Base-by-base conservation (phyloP, 2,888 invertebrate species). In the Catocala fraxini region DNA sequence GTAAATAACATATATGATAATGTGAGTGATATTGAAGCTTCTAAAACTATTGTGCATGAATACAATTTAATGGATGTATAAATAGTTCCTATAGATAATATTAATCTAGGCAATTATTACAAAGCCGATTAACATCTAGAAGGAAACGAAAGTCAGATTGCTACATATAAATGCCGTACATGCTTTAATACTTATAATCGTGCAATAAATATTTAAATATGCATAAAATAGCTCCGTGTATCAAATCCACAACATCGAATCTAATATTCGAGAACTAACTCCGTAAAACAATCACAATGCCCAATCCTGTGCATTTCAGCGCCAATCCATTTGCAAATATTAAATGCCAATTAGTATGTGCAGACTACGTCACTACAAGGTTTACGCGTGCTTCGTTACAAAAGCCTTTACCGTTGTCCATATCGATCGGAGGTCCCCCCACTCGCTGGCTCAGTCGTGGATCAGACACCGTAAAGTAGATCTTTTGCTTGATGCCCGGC, bases 391-490 rank as follows among this genome's bases (percentile, higher is more conserved):
- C 91, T 86, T 87, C 85, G 83, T 92, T 92, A 92, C 80, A 91
- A 89, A 92, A 92, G 92, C 91, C 70, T 86, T 91, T 96, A 98
- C 98, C 98, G 95, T 97, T 98, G 93, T 98, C 97, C 95, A 97
- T 96, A 95, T 98, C 98, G 93, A 98, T 95, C 67, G 98, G 98
- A 73, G 98, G 98, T 84, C 96, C 96, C 89, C 97, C 97, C 91
- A 97, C 96, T 75, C 95, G 95, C 84, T 95, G 95, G 85, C 96
- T 95, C 81, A 93, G 88, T 85, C 97, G 95, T 73, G 97, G 97
- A 89, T 97, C 97, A 77, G 97, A 96, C 82, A 97, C 97, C 80
- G 97, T 98, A 95, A 99, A 98, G 96, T 98, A 99, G 87, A 99
- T 97, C 89, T 98, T 98, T 94, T 98, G 98, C 82, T 96, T 96